phyloP scores from a whole-genome alignment of 2,888 invertebrate species.

The Yponomeuta malinellus region DNA sequence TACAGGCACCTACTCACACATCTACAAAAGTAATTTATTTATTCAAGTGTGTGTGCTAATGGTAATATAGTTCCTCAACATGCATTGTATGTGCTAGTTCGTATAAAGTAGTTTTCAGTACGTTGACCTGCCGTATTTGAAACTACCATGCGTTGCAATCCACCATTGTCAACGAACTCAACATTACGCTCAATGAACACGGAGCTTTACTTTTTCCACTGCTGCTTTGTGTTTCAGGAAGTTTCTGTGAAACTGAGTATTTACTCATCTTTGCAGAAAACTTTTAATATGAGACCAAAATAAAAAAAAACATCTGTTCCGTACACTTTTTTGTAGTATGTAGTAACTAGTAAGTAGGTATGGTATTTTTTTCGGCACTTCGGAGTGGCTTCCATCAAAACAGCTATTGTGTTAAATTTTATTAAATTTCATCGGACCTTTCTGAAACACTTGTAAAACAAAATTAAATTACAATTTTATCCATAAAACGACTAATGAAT shows the following conservation, averaged over 20 bases:
- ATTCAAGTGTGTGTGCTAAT: not conserved
- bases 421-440: too few species aligned
- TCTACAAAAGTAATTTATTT: not conserved
- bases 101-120: constrained; percentile 30
- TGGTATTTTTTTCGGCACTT: too few species aligned
- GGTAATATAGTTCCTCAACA: not conserved
- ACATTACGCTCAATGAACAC: constrained; percentile 21
- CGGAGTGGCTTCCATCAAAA: too few species aligned
- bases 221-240: not conserved
- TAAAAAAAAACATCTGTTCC: too few species aligned
- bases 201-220: not conserved
- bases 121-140: constrained; percentile 40
- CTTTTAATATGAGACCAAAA: too few species aligned
- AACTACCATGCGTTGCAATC: constrained; percentile 37
- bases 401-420: too few species aligned
- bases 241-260: not conserved
- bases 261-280: too few species aligned
- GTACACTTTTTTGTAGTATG: too few species aligned
- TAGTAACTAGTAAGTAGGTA: too few species aligned
- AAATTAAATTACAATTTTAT: too few species aligned
- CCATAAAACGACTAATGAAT: too few species aligned
- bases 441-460: too few species aligned
- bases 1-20: not conserved
- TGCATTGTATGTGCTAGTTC: not conserved
- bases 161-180: constrained; percentile 37